Evolutionary conservation across 2,888 invertebrate genomes (phyloP).

Genomic region (Epinotia bilunana): DNA sequence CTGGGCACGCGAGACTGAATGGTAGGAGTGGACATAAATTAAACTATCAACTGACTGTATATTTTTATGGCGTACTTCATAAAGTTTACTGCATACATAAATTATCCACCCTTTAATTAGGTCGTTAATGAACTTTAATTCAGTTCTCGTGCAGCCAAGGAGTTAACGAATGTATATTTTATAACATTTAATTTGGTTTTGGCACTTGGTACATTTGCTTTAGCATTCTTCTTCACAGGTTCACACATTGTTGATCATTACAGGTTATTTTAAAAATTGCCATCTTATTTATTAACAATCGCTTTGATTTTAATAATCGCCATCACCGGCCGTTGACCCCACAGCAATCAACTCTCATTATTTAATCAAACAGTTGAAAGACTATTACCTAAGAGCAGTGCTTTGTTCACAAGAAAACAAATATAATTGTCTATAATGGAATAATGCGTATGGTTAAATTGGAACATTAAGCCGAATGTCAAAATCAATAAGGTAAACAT

Average conservation of each 20-base stretch:
- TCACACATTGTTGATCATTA: no score
- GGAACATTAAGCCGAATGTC: neutral
- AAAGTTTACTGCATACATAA: slow-evolving; percentile 14
- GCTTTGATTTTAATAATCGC: neutral
- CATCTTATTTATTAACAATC: neutral
- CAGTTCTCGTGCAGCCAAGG: neutral
- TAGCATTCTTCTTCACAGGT: no score
- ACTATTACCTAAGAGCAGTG: slow-evolving; percentile 21
- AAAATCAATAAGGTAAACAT: no score
- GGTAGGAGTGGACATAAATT: no score
- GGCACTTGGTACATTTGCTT: no score
- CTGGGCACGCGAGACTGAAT: no score
- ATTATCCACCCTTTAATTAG: neutral
- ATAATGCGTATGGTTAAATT: slow-evolving; percentile 7
- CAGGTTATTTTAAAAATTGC: no score
- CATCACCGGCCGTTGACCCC: neutral
- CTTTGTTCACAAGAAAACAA: slow-evolving; percentile 25
- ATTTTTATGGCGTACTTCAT: slow-evolving; percentile 3
- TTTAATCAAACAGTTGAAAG: slow-evolving; percentile 27
- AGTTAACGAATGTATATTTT: no score
- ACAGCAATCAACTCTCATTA: slow-evolving; percentile 23
- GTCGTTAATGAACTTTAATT: neutral
- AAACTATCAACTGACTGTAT: neutral
- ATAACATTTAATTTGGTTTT: no score
- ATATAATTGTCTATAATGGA: slow-evolving; percentile 12